phyloP scores from a whole-genome alignment of 2,113 vertebrate species.

The Dipodomys stephensi region DNA sequence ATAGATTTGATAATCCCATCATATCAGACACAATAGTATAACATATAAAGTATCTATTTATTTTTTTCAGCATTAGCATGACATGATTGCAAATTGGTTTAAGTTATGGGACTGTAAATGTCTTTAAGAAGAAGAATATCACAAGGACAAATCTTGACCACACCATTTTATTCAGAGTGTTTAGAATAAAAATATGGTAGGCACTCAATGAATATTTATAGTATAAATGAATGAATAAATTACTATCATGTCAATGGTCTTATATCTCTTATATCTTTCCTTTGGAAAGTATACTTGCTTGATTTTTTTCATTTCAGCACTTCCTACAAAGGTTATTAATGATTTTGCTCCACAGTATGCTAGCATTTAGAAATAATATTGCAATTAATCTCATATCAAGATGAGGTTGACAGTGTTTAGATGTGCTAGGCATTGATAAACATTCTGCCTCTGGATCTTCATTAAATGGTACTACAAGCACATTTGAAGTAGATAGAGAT shows the following conservation, averaged over 20 bases:
- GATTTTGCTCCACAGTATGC: neutral
- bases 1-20: neutral
- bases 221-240: neutral
- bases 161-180: neutral
- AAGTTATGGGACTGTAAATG: neutral
- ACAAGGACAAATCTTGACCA: neutral
- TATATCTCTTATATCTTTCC: neutral
- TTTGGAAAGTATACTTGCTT: neutral
- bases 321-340: neutral
- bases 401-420: neutral
- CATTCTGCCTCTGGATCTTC: neutral
- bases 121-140: neutral
- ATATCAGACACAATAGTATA: neutral
- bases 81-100: neutral
- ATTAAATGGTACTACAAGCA: neutral
- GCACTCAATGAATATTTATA: neutral
- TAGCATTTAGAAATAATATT: neutral
- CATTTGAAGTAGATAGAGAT: neutral
- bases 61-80: neutral
- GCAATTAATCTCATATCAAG: neutral
- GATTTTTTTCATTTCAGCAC: neutral
- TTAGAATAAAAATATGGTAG: slow-evolving; percentile 4
- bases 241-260: neutral
- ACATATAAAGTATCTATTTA: neutral
- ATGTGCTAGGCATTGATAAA: neutral